Conservation (phyloP, 2,888 invertebrate species). For the Eupeodes latifasciatus region DNA sequence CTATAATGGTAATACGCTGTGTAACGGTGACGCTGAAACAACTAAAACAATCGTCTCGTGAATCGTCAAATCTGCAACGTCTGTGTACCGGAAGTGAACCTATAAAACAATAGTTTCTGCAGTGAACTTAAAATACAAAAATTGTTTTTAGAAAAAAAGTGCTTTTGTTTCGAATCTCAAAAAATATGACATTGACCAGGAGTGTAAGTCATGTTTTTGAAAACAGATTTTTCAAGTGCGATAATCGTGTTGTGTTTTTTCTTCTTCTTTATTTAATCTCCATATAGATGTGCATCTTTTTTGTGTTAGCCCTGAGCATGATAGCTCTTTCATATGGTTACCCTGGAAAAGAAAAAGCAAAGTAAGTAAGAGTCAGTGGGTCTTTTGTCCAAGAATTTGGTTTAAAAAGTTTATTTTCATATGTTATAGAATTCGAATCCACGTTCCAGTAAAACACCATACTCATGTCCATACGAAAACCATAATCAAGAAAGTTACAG, state of each 20-base stretch:
- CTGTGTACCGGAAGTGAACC: conserved; percentile 44
- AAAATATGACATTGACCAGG: conserved; percentile 48
- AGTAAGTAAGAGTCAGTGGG: conserved; percentile 78
- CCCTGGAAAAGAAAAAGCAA: conserved; percentile 82
- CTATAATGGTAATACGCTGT: conserved; percentile 68
- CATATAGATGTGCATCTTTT: conserved; percentile 78
- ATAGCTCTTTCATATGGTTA: conserved; percentile 80
- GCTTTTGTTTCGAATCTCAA: conserved; percentile 1
- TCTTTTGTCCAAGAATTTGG: not conserved
- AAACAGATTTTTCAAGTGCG: conserved; percentile 4
- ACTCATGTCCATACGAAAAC: conserved; percentile 84
- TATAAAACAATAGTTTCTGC: conserved; percentile 38
- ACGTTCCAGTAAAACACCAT: conserved; percentile 84
- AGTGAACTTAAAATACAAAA: conserved; percentile 16
- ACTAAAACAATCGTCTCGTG: conserved; percentile 53
- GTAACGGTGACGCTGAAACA: conserved; percentile 69
- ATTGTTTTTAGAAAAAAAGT: conserved; percentile 14
- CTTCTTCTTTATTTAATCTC: conserved; percentile 12
- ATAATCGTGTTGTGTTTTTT: not conserved
- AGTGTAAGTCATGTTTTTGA: conserved; percentile 56
- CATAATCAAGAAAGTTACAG: conserved; percentile 83
- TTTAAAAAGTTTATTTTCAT: not conserved
- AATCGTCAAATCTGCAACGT: conserved; percentile 3
- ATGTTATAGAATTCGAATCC: conserved; percentile 82
- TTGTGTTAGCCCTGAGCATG: conserved; percentile 80